Percentiles rank a stretch among this genome's conserved stretches.
Conservation (phyloP, 2,888 invertebrate genomes). For the Bimastos eiseni region DNA sequence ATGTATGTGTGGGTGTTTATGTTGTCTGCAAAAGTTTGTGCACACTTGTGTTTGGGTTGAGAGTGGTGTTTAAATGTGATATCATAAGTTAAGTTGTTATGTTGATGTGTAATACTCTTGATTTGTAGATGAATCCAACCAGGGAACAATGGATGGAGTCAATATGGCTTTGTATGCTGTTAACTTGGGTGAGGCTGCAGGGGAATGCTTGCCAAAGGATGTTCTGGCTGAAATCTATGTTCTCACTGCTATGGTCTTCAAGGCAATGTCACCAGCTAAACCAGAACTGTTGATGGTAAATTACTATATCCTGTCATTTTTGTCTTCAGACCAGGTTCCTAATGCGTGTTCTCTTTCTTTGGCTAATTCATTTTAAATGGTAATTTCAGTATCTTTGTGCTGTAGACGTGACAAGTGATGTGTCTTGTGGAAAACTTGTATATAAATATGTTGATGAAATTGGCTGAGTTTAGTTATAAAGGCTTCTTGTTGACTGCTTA, state of each 20-base stretch:
- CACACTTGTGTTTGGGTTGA: not conserved
- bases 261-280: conserved; percentile 51
- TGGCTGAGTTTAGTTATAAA: not conserved
- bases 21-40: no score
- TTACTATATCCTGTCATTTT: not conserved
- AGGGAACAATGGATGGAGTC: conserved; percentile 61
- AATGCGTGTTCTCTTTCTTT: not conserved
- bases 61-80: not conserved
- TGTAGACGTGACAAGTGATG: not conserved
- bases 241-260: conserved; percentile 79
- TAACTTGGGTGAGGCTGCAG: conserved; percentile 84
- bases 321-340: not conserved
- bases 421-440: not conserved
- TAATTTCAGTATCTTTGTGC: not conserved
- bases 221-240: conserved; percentile 81
- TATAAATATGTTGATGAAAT: not conserved
- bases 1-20: no score
- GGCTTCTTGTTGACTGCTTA: not conserved
- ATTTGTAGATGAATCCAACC: conserved; percentile 24
- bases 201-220: conserved; percentile 69
- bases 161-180: conserved; percentile 80
- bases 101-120: not conserved
- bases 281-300: conserved; percentile 19
- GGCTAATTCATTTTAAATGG: not conserved
- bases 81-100: not conserved